Conservation (phyloP, 2,888 invertebrate species). For the Peribatodes rhomboidaria region DNA sequence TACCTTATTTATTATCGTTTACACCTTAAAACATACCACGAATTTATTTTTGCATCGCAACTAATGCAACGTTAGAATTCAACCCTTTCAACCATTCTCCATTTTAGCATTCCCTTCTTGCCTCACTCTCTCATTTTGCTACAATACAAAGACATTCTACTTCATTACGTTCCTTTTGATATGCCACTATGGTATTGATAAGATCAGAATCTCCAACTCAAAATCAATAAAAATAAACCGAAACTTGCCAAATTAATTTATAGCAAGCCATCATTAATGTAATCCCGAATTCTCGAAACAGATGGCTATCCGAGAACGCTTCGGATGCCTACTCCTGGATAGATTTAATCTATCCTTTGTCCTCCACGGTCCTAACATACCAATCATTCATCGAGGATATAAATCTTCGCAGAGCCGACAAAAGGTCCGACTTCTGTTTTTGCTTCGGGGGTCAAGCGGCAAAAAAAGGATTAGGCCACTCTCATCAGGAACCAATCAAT, state of each 20-base stretch:
- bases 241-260: slow-evolving; percentile 29
- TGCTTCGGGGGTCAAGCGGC: slow-evolving; percentile 68
- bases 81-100: too few relatives aligned
- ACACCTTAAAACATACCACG: too few relatives aligned
- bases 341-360: slow-evolving; percentile 59
- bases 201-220: neutral
- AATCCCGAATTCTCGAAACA: slow-evolving; percentile 36
- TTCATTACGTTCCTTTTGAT: neutral
- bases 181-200: neutral
- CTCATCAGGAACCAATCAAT: slow-evolving; percentile 68
- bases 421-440: slow-evolving; percentile 71
- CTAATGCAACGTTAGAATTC: too few relatives aligned
- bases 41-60: too few relatives aligned
- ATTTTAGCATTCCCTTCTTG: too few relatives aligned
- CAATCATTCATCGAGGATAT: slow-evolving; percentile 70
- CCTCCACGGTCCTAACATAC: slow-evolving; percentile 55
- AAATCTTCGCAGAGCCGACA: slow-evolving; percentile 72
- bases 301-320: slow-evolving; percentile 43
- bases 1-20: too few relatives aligned
- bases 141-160: too few relatives aligned
- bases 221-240: neutral
- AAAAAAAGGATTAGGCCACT: slow-evolving; percentile 62
- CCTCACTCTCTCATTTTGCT: too few relatives aligned
- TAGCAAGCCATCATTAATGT: slow-evolving; percentile 37
- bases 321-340: slow-evolving; percentile 40